Percentiles rank a stretch among this genome's conserved stretches.
Evolutionary conservation across 2,888 invertebrate genomes (phyloP).

Genomic region (Netelia virgata): DNA sequence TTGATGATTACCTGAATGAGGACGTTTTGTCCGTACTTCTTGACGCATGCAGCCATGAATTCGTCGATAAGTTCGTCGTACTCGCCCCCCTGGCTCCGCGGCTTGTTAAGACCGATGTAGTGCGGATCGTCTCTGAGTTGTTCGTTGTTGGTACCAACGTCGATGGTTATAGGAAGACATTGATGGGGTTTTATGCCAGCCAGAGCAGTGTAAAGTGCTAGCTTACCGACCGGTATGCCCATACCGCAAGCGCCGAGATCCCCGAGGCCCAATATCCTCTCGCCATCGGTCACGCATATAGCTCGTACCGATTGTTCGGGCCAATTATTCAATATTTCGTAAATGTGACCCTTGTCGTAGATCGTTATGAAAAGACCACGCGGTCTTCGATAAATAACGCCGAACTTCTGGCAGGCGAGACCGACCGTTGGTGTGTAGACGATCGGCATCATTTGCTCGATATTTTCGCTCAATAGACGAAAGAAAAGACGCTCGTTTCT

Average conservation of each 20-base stretch:
- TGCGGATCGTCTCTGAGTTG: constrained; percentile 95
- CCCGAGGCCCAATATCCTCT: constrained; percentile 98
- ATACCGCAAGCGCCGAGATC: constrained; percentile 98
- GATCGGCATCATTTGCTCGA: constrained; percentile 97
- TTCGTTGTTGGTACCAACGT: constrained; percentile 97
- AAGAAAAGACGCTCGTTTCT: constrained; percentile 99
- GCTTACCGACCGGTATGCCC: constrained; percentile 99
- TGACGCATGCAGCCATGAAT: constrained; percentile 97
- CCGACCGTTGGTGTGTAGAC: constrained; percentile 99
- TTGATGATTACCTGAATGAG: constrained; percentile 88
- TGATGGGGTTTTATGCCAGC: constrained; percentile 98
- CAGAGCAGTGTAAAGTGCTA: constrained; percentile 97
- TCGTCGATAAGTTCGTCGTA: constrained; percentile 98
- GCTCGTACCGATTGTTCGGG: constrained; percentile 94
- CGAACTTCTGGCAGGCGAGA: constrained; percentile 98
- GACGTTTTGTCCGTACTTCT: constrained; percentile 94
- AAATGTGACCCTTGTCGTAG: constrained; percentile 96
- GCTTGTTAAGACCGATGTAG: constrained; percentile 96
- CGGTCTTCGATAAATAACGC: constrained; percentile 96
- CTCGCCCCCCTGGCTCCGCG: constrained; percentile 92
- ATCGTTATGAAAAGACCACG: constrained; percentile 98
- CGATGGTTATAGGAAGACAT: constrained; percentile 96
- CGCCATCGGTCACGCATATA: constrained; percentile 98
- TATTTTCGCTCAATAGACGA: constrained; percentile 95
- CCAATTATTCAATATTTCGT: constrained; percentile 97